Conservation (phyloP, 2,888 invertebrate species). For the Drosophila subsilvestris region DNA sequence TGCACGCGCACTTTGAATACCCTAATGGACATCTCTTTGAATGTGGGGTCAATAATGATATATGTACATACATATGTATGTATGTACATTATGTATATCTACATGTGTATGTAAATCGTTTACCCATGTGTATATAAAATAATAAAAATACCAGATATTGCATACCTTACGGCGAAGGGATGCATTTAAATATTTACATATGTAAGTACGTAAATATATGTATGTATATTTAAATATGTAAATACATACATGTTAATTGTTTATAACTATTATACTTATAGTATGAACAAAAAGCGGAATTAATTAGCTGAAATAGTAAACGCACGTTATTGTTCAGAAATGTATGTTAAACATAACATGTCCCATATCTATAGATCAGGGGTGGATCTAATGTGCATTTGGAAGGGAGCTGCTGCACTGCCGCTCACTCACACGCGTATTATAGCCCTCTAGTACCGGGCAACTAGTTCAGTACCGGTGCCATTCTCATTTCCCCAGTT, state of each 20-base stretch:
- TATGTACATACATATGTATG: too few relatives aligned
- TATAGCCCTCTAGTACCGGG: too few relatives aligned
- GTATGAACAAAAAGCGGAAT: neutral
- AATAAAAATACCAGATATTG: neutral
- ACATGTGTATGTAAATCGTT: neutral
- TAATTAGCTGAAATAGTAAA: neutral
- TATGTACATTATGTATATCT: too few relatives aligned
- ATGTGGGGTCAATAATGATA: too few relatives aligned
- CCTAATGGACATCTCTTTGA: too few relatives aligned
- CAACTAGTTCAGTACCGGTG: too few relatives aligned
- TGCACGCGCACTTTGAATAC: too few relatives aligned
- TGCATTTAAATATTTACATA: slow-evolving; percentile 2
- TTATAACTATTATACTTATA: neutral
- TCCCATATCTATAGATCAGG: too few relatives aligned
- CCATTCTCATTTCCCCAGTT: too few relatives aligned
- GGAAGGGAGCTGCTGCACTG: too few relatives aligned
- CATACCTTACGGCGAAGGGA: slow-evolving; percentile 29
- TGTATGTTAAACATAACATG: neutral
- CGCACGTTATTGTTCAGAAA: neutral
- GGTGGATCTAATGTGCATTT: too few relatives aligned
- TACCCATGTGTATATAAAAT: neutral
- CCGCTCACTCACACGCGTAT: too few relatives aligned
- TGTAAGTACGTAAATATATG: neutral
- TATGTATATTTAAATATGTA: neutral
- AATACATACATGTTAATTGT: neutral